A percentile compares a stretch with the other conserved stretches of the same genome.
Conservation (phyloP, 2,888 invertebrate species). For the Phorcus lineatus region DNA sequence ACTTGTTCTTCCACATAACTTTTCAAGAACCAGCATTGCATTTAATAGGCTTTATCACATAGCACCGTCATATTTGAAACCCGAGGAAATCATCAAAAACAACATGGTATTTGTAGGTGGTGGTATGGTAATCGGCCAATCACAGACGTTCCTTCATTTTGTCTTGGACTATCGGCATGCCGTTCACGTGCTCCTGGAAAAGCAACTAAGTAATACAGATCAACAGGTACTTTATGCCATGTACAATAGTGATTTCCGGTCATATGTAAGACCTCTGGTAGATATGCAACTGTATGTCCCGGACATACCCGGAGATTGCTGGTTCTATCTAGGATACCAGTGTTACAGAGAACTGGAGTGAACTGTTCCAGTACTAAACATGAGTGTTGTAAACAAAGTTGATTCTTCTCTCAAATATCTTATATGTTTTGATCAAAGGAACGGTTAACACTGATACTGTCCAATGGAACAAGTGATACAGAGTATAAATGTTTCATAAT, state of each 20-base stretch:
- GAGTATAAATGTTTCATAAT: too few relatives aligned
- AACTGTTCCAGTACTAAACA: not conserved
- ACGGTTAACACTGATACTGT: too few relatives aligned
- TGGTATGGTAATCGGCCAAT: slow-evolving; percentile 24
- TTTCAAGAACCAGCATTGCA: slow-evolving; percentile 6
- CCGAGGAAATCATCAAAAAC: slow-evolving; percentile 8
- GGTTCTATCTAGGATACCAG: slow-evolving; percentile 15
- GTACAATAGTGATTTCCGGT: slow-evolving; percentile 13
- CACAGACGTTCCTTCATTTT: not conserved
- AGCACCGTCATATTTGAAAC: not conserved
- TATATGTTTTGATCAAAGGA: too few relatives aligned
- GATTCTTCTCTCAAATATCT: too few relatives aligned
- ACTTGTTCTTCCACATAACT: not conserved
- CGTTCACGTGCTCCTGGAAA: slow-evolving; percentile 6
- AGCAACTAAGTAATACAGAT: slow-evolving; percentile 23
- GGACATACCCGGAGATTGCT: not conserved
- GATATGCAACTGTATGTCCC: not conserved
- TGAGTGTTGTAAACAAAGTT: too few relatives aligned
- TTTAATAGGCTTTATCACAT: not conserved
- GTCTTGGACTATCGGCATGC: slow-evolving; percentile 17
- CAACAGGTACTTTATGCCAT: slow-evolving; percentile 32
- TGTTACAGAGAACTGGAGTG: not conserved
- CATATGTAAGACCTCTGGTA: not conserved
- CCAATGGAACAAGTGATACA: too few relatives aligned
- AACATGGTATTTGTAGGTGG: slow-evolving; percentile 32